phyloP scores from a whole-genome alignment of 2,888 invertebrate genomes.

The Caenorhabditis angaria region DNA sequence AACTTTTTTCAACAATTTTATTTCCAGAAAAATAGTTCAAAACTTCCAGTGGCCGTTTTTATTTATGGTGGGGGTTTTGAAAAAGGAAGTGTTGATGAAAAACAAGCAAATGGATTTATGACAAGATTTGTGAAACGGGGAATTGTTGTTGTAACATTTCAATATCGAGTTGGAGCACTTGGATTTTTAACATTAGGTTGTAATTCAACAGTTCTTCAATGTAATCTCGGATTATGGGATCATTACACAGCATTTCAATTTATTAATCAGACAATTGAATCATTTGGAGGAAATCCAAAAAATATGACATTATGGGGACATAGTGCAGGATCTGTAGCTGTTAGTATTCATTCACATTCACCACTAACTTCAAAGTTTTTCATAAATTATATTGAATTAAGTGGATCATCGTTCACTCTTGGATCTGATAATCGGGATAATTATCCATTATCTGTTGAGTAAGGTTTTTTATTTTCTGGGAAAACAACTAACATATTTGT shows the following conservation, averaged over 20 bases:
- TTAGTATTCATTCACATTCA: conserved; percentile 25
- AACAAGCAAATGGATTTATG: conserved; percentile 17
- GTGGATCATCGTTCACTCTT: conserved; percentile 15
- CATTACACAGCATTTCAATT: conserved; percentile 17
- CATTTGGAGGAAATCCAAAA: conserved; percentile 26
- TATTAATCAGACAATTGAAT: conserved; percentile 21
- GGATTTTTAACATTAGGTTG: conserved; percentile 20
- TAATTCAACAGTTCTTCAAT: conserved; percentile 14
- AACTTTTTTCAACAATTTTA: background rate
- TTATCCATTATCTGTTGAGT: background rate
- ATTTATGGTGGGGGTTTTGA: conserved; percentile 39
- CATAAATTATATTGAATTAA: conserved; percentile 29
- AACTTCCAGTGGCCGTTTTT: conserved; percentile 23
- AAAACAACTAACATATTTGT: background rate
- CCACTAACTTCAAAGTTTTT: conserved; percentile 30
- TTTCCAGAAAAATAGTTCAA: background rate
- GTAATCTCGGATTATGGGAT: conserved; percentile 42
- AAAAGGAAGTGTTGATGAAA: conserved; percentile 15
- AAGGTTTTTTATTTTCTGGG: background rate
- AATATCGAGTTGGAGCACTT: conserved; percentile 30
- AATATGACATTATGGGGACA: conserved; percentile 42
- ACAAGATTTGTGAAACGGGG: conserved; percentile 15
- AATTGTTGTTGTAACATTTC: conserved; percentile 28
- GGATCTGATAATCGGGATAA: background rate
- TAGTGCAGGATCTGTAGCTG: conserved; percentile 30